Base-by-base conservation (phyloP, 2,888 invertebrate species). In the Sphaeridia pumilis region DNA sequence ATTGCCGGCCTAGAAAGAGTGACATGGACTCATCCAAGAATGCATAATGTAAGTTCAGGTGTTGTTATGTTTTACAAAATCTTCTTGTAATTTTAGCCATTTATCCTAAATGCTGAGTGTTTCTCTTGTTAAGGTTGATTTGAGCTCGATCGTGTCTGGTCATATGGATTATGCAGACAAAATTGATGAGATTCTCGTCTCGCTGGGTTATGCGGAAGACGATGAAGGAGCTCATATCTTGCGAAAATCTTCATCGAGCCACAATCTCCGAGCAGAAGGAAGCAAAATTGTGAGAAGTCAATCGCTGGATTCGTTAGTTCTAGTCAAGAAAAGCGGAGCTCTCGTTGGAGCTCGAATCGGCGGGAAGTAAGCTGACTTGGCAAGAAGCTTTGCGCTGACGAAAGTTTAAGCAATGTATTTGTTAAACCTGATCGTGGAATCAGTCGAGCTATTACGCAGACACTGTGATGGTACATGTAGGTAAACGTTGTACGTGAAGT, bases 161-260 rank as follows among this genome's bases (percentile, higher is more conserved):
- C 79, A 79, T 66, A 71, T 73, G 64, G 79, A 79, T 64, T 79
- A 79, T 67, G 71, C 73, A 34, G 72, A 74, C 35, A 76, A 78
- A 65, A 71, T 79, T 60, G 72, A 73, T 47, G 71, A 70, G 20
- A 74, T 79, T 46, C 49, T 64, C 35, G 52, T 60, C 21, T 61
- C 58, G 17, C 49, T 64, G 36, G 61, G 61, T 3, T 64, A 64
- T 42, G 58, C 58, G 1, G 59, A 58, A 47, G 58, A 58, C 22
- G 46, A 62, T 28, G 60, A 59, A 22, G 52, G 44, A 0, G 31
- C 43, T 1, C 38, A 42, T 14, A 54, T 54, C 21, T 49, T 64
- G 25, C 46, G 58, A 36, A 48, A 57, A 49, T 62, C 64, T 12
- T 54, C 57, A 10, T 56, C 59, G 26, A 55, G 58, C 46, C 34